phyloP scores from a whole-genome alignment of 2,797 vertebrate genomes.

The Euthynnus affinis region DNA sequence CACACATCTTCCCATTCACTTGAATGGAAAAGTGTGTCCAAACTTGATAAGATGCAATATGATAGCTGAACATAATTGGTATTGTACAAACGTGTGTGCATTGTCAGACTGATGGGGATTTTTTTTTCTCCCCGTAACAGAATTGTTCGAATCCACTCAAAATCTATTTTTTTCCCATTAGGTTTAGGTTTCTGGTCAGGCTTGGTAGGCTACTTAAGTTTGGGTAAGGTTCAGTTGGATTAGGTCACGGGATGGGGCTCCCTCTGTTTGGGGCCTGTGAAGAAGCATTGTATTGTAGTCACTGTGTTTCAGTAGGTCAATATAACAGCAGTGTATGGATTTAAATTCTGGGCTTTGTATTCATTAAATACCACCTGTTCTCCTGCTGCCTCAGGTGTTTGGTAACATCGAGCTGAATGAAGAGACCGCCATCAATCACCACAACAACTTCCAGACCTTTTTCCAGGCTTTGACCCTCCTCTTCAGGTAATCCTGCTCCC shows the following conservation, averaged over 20 bases:
- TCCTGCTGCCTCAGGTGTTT: conserved; percentile 89
- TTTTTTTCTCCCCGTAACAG: too few species aligned
- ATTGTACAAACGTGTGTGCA: too few species aligned
- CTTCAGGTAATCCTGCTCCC: conserved; percentile 89
- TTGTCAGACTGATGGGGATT: too few species aligned
- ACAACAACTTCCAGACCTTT: conserved; percentile 98
- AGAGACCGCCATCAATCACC: conserved; percentile 90
- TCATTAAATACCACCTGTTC: conserved; percentile 7
- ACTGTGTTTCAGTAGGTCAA: background rate
- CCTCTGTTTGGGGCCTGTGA: background rate
- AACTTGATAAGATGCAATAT: too few species aligned
- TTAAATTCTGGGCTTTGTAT: background rate
- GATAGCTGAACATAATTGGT: too few species aligned
- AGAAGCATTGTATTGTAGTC: too few species aligned
- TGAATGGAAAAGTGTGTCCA: too few species aligned
- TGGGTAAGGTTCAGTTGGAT: too few species aligned
- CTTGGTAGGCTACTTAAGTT: too few species aligned
- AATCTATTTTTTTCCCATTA: too few species aligned
- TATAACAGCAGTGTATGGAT: background rate
- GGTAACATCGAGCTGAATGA: conserved; percentile 95
- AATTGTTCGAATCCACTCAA: too few species aligned
- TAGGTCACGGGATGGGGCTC: background rate
- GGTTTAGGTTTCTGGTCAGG: background rate
- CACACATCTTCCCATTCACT: too few species aligned
- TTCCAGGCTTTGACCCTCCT: conserved; percentile 96